Evolutionary conservation across 2,797 vertebrate genomes (phyloP), one percentile per base, ranked within the genome.

Genomic region (Melopsittacus undulatus): DNA sequence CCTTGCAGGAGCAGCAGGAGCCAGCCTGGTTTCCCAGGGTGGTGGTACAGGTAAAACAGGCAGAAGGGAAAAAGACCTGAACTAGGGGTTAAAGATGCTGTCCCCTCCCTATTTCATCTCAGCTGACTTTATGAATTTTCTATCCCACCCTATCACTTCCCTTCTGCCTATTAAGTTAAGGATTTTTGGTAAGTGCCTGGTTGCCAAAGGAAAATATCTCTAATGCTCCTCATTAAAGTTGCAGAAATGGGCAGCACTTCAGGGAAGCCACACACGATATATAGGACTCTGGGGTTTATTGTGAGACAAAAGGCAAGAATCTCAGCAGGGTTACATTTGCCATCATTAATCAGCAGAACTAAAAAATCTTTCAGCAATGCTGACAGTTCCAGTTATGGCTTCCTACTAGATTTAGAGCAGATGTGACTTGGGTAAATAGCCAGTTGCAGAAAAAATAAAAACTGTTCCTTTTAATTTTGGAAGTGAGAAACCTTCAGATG

Each of bases 371-470:
- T 84, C 21, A 81, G 54, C 42, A 89, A 45, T 43, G 38, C 40
- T 69, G 52, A 92, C 68, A 83, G 38, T 91, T 92, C 57, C 27
- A 89, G 48, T 62, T 92, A 82, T 68, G 46, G 26, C 72, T 91
- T 95, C n/a, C 34, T 80, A 51, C 48, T 82, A 88, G 73, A 83
- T 88, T 91, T 93, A 90, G 82, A 94, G n/a, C 68, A 94, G 70
- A 91, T 78, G 56, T 43, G 7, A 56, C 26, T 82, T 6, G 8
- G 85, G 30, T 73, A 92, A 73, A 5, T 43, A 73, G 38, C 59
- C 6, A 86, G n/a, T 59, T 79, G 30, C 30, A 7, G 14, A 61
- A 82, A 76, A 78, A 79, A 30, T 32, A 64, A 23, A 43, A 52
- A 45, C 45, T 0, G 0, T 74, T 91, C 4, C n/a, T 90, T 88